A percentile compares a stretch with the other conserved stretches of the same genome.
Evolutionary conservation across 37 sponge, comb jelly and placozoan species (phyloP).

Genomic region (Ianthella basta): DNA sequence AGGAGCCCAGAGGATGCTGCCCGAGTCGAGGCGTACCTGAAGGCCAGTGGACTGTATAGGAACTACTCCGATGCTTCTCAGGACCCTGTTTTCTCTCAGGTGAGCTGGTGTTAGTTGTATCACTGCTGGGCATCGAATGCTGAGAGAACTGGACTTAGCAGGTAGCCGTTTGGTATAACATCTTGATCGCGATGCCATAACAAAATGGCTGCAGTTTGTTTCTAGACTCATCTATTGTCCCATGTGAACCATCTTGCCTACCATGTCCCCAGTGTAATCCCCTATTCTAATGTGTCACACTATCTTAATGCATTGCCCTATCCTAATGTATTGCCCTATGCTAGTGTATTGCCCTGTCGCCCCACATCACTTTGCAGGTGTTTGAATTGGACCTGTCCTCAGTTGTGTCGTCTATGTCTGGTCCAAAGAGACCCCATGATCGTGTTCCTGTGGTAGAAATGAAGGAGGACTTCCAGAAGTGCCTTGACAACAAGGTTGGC

Average conservation of each 20-base stretch:
- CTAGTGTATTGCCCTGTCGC: too few species aligned
- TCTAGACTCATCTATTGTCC: too few species aligned
- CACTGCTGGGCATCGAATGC: too few species aligned
- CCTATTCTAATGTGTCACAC: too few species aligned
- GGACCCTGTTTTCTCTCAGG: slow-evolving; percentile 80
- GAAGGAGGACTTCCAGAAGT: slow-evolving; percentile 84
- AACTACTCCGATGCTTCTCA: slow-evolving; percentile 54
- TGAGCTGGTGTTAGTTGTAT: not conserved
- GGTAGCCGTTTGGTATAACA: too few species aligned
- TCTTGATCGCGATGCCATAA: too few species aligned
- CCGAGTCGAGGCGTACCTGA: slow-evolving; percentile 70
- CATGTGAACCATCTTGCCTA: too few species aligned
- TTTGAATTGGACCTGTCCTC: slow-evolving; percentile 75
- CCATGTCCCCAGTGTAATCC: too few species aligned
- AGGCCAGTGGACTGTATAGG: slow-evolving; percentile 68
- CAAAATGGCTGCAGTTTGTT: not conserved
- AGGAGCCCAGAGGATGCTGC: slow-evolving; percentile 41
- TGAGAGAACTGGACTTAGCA: too few species aligned
- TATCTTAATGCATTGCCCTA: too few species aligned
- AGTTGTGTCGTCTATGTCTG: slow-evolving; percentile 85
- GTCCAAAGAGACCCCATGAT: slow-evolving; percentile 94
- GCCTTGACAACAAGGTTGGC: slow-evolving; percentile 85
- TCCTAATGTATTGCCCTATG: too few species aligned
- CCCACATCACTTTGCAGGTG: slow-evolving; percentile 31
- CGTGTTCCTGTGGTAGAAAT: slow-evolving; percentile 80